These are phyloP conservation scores for Nephrotoma appendiculata DNA, from an alignment of 2,888 invertebrate species.

Conservation along the genomic window DNA sequence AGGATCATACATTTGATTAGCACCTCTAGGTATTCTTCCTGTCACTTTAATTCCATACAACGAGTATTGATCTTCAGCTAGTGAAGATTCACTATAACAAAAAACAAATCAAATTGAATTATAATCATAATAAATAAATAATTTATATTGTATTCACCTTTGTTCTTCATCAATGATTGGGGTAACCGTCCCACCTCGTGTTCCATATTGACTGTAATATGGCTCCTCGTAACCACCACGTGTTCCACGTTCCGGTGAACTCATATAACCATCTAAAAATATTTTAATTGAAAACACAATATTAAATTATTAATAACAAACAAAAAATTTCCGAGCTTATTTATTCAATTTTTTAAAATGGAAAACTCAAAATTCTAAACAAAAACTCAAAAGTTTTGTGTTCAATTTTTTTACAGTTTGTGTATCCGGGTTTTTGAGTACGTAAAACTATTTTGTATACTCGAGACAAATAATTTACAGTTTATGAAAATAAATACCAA, in stretches of 20 bases:
- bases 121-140: neutral
- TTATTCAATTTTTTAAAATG: neutral
- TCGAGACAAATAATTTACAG: neutral
- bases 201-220: conserved; percentile 70
- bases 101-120: neutral
- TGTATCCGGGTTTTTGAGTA: neutral
- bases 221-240: conserved; percentile 71
- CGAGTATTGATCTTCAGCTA: conserved; percentile 55
- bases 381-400: neutral
- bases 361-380: neutral
- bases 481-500: neutral
- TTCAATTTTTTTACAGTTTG: neutral
- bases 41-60: conserved; percentile 53
- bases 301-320: neutral
- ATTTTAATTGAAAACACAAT: neutral
- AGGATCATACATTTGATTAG: conserved; percentile 33
- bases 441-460: neutral
- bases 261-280: conserved; percentile 60
- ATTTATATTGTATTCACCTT: conserved; percentile 34
- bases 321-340: neutral
- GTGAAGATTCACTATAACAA: conserved; percentile 32
- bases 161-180: conserved; percentile 88
- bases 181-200: conserved; percentile 51
- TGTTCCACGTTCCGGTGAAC: conserved; percentile 67
- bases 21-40: conserved; percentile 36